phyloP scores from a whole-genome alignment of 2,888 invertebrate genomes.

The Synergus japonicus region DNA sequence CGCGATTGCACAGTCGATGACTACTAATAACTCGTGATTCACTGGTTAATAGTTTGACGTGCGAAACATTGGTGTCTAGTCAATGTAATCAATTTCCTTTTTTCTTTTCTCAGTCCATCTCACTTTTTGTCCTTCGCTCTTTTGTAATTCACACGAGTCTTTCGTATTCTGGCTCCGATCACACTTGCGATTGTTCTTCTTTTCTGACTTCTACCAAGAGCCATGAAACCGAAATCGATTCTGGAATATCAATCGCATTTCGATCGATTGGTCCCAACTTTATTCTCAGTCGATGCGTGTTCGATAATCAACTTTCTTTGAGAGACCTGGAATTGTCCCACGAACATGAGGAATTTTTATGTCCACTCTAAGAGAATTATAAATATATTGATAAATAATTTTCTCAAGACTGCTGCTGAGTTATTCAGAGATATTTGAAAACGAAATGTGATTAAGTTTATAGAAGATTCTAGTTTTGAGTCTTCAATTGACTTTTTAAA shows the following conservation, averaged over 20 bases:
- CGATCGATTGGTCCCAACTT: not conserved
- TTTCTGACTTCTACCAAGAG: constrained; percentile 46
- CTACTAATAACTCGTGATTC: constrained; percentile 48
- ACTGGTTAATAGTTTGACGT: constrained; percentile 37
- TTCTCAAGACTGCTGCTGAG: too few species aligned
- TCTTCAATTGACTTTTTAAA: too few species aligned
- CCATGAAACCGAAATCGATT: constrained; percentile 52
- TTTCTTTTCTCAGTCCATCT: constrained; percentile 19
- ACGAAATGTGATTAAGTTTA: too few species aligned
- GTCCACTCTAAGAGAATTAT: not conserved
- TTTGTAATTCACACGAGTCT: constrained; percentile 53
- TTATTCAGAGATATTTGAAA: too few species aligned
- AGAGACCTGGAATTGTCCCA: not conserved
- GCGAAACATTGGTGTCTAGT: constrained; percentile 38
- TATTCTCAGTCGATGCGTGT: constrained; percentile 32
- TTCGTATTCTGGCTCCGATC: constrained; percentile 54
- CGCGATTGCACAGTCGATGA: constrained; percentile 44
- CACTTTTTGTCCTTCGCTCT: constrained; percentile 44
- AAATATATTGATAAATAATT: too few species aligned
- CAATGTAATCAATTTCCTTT: constrained; percentile 32
- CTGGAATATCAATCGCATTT: constrained; percentile 52
- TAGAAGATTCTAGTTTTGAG: too few species aligned
- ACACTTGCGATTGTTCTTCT: constrained; percentile 53
- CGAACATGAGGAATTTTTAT: constrained; percentile 17
- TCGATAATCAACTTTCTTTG: constrained; percentile 14